A percentile compares a stretch with the other conserved stretches of the same genome.
Conservation (phyloP, 2,888 invertebrate genomes). For the Catocala nupta region DNA sequence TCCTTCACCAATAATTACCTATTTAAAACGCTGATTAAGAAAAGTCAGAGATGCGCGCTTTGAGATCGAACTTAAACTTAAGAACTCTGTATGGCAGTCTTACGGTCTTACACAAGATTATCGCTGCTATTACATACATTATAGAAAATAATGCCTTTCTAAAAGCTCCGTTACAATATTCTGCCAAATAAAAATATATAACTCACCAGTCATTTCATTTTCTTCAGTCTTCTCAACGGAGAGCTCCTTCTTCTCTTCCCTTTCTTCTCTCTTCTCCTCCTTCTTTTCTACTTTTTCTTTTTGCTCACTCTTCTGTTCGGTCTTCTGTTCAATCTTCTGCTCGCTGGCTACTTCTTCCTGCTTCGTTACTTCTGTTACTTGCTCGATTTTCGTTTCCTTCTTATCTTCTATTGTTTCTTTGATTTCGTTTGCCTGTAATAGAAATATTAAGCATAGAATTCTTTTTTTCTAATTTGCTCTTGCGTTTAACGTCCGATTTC, state of each 20-base stretch:
- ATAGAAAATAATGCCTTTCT: no score
- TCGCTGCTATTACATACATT: no score
- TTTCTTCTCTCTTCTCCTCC: constrained; percentile 56
- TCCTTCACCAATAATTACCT: no score
- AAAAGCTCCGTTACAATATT: no score
- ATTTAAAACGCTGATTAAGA: no score
- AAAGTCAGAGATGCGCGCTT: no score
- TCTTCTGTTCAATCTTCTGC: constrained; percentile 58
- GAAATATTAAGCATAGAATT: constrained; percentile 8
- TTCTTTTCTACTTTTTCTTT: constrained; percentile 53
- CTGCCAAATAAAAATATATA: no score
- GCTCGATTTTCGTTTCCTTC: constrained; percentile 69
- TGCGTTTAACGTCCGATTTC: no score
- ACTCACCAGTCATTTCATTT: constrained; percentile 87
- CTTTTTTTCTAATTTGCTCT: no score
- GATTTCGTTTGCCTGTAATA: constrained; percentile 71
- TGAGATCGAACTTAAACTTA: no score
- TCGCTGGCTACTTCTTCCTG: constrained; percentile 52
- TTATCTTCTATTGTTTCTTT: constrained; percentile 68
- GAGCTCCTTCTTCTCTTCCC: constrained; percentile 75
- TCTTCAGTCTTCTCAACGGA: constrained; percentile 82
- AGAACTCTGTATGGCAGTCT: no score
- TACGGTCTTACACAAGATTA: no score
- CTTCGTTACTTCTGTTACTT: constrained; percentile 51
- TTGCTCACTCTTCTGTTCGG: constrained; percentile 51